phyloP scores from a whole-genome alignment of 2,797 vertebrate genomes.

The Sebastes umbrosus region DNA sequence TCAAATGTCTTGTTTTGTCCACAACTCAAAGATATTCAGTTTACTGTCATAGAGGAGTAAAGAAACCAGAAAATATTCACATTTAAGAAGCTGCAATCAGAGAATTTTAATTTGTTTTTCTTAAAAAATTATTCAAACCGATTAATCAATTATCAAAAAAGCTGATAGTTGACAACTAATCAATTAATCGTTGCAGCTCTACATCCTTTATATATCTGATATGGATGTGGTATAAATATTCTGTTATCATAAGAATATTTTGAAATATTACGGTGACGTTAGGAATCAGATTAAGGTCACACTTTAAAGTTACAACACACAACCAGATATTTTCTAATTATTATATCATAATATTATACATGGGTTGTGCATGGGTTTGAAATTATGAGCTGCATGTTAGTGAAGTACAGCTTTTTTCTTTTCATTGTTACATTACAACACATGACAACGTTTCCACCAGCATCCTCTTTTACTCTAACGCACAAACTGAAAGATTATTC shows the following conservation, averaged over 20 bases:
- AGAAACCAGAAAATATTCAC: too few relatives aligned
- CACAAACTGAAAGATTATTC: conserved; percentile 8
- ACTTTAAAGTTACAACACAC: neutral
- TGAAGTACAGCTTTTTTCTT: neutral
- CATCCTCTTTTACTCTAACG: neutral
- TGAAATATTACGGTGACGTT: neutral
- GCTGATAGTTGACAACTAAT: too few relatives aligned
- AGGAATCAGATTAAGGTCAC: neutral
- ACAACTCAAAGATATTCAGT: too few relatives aligned
- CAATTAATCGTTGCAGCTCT: too few relatives aligned
- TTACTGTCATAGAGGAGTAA: too few relatives aligned
- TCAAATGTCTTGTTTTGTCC: too few relatives aligned
- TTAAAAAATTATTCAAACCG: too few relatives aligned
- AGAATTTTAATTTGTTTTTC: too few relatives aligned
- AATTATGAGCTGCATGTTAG: neutral
- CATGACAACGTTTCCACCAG: neutral
- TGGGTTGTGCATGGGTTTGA: accelerated
- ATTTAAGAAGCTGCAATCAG: too few relatives aligned
- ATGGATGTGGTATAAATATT: neutral
- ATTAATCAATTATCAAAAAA: too few relatives aligned
- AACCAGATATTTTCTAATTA: neutral
- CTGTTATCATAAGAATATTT: neutral
- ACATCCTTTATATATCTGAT: neutral
- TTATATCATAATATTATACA: too few relatives aligned
- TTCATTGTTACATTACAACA: neutral